Conservation (phyloP, 1,140 invertebrate species). For the Drosophila orena region DNA sequence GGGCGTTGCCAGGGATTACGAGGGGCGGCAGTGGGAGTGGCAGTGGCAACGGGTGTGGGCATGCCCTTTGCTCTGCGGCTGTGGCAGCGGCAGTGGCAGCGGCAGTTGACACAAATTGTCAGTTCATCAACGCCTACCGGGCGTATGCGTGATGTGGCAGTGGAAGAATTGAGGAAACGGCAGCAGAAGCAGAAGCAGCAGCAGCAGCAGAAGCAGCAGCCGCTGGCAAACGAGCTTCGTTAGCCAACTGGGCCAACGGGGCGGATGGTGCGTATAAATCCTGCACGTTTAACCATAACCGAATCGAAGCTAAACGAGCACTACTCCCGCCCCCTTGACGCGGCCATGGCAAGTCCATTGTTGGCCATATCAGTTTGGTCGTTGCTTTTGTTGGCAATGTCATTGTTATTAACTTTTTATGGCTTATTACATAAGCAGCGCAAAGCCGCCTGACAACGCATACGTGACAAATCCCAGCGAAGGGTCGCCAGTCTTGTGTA, state of each 20-base stretch:
- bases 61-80: slow-evolving; percentile 72
- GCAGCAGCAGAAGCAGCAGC: slow-evolving; percentile 9
- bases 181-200: slow-evolving; percentile 1
- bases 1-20: slow-evolving; percentile 51
- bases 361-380: slow-evolving; percentile 47
- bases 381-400: slow-evolving; percentile 61
- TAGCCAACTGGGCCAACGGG: slow-evolving; percentile 34
- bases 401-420: slow-evolving; percentile 83
- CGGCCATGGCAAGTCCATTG: slow-evolving; percentile 17
- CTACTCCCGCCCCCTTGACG: neutral
- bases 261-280: slow-evolving; percentile 57
- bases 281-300: slow-evolving; percentile 76
- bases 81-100: slow-evolving; percentile 23
- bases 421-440: slow-evolving; percentile 79
- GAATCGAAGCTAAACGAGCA: slow-evolving; percentile 57
- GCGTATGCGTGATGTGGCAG: slow-evolving; percentile 64
- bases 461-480: slow-evolving; percentile 60
- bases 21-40: neutral
- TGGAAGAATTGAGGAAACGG: neutral
- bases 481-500: neutral
- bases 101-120: slow-evolving; percentile 82
- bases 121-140: slow-evolving; percentile 82
- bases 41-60: neutral
- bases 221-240: slow-evolving; percentile 56
- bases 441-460: slow-evolving; percentile 67